phyloP scores from a whole-genome alignment of 2,113 vertebrate genomes.

The Notothenia rossii region DNA sequence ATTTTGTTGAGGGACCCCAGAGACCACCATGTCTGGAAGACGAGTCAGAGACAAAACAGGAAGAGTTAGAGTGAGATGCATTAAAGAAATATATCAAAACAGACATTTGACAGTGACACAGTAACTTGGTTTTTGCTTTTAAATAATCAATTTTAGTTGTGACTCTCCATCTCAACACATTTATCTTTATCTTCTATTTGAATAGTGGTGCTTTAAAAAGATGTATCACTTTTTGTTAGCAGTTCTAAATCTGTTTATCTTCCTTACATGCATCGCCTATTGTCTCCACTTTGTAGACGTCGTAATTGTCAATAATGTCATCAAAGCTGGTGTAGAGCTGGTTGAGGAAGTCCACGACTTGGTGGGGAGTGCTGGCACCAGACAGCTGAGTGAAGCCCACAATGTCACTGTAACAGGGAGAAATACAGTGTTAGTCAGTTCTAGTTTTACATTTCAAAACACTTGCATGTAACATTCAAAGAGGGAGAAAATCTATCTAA shows the following conservation, averaged over 20 bases:
- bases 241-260: neutral
- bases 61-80: neutral
- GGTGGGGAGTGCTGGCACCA: constrained; percentile 83
- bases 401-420: constrained; percentile 79
- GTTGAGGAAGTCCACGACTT: constrained; percentile 86
- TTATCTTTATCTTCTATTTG: neutral
- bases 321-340: constrained; percentile 87
- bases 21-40: constrained; percentile 85
- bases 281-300: constrained; percentile 87
- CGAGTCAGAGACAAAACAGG: constrained; percentile 11
- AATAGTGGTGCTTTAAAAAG: neutral
- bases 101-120: neutral
- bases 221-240: neutral
- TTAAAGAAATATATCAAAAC: neutral
- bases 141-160: neutral
- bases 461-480: neutral
- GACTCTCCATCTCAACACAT: neutral
- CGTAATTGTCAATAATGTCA: constrained; percentile 86
- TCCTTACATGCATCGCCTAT: constrained; percentile 85
- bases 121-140: neutral
- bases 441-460: neutral
- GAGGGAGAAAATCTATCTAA: neutral
- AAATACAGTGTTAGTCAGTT: neutral
- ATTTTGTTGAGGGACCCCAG: constrained; percentile 85
- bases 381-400: constrained; percentile 87